A percentile compares a stretch with the other conserved stretches of the same genome.
These are phyloP conservation scores for Axea sp. DNA, from an alignment of 2,888 invertebrate species.

Conservation along the genomic window DNA sequence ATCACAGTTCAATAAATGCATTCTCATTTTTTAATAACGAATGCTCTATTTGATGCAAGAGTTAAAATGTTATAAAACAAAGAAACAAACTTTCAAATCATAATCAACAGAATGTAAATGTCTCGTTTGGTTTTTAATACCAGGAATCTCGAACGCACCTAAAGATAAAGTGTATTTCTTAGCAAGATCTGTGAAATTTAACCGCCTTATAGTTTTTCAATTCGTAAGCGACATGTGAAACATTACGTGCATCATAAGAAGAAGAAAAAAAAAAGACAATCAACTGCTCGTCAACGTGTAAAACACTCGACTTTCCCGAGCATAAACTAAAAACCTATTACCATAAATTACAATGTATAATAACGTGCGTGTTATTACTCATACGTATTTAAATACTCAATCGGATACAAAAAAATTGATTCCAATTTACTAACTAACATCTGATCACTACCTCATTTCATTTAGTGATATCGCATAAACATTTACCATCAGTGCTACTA, in stretches of 20 bases:
- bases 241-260: slow-evolving; percentile 9
- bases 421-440: slow-evolving; percentile 9
- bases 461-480: no score
- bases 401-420: slow-evolving; percentile 13
- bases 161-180: not conserved
- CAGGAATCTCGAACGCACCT: no score
- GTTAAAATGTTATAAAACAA: no score
- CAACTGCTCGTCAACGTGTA: slow-evolving; percentile 30
- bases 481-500: no score
- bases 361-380: slow-evolving; percentile 42
- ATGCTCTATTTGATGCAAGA: no score
- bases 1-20: no score
- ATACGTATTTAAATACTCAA: slow-evolving; percentile 26
- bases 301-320: slow-evolving; percentile 17
- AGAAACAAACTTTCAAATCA: no score
- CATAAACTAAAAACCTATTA: slow-evolving; percentile 41
- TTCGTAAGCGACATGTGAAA: slow-evolving; percentile 8
- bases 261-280: slow-evolving; percentile 21
- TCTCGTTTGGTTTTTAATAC: no score
- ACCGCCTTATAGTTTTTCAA: slow-evolving; percentile 6
- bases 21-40: no score
- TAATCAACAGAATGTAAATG: no score
- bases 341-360: slow-evolving; percentile 52
- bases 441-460: no score
- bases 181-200: not conserved